phyloP scores from a whole-genome alignment of 2,113 vertebrate species.

The Turnix velox region DNA sequence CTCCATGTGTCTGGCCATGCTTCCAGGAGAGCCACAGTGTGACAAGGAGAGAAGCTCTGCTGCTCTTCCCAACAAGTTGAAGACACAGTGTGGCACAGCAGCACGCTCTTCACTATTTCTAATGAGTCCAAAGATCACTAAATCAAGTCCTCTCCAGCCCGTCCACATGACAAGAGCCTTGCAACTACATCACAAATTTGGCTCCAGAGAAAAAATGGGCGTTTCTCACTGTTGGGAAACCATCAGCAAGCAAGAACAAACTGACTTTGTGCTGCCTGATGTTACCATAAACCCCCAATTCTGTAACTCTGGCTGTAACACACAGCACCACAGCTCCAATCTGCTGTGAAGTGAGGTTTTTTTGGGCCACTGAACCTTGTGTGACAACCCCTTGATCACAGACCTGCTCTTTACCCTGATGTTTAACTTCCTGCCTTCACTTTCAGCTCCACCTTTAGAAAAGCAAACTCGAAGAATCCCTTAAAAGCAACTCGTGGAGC shows the following conservation, averaged over 20 bases:
- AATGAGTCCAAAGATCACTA: conserved; percentile 28
- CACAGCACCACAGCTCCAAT: neutral
- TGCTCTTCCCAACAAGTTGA: neutral
- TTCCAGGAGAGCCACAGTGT: neutral
- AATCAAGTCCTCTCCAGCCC: neutral
- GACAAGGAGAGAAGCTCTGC: neutral
- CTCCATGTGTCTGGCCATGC: neutral
- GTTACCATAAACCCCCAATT: neutral
- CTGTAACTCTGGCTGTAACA: neutral
- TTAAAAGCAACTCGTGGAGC: neutral
- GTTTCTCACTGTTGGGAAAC: neutral
- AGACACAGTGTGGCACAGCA: neutral
- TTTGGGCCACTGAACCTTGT: neutral
- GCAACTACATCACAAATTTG: neutral
- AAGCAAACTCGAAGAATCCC: neutral
- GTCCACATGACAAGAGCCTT: neutral
- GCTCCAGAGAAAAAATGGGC: neutral
- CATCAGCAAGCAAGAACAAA: neutral
- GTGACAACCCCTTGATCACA: neutral
- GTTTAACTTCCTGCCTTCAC: neutral
- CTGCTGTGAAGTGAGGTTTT: neutral
- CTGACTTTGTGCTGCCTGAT: neutral
- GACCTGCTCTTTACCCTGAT: neutral
- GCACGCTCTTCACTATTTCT: neutral
- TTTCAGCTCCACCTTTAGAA: neutral